Base-by-base conservation (phyloP, 2,888 invertebrate species). In the Dryocosmus kuriphilus region DNA sequence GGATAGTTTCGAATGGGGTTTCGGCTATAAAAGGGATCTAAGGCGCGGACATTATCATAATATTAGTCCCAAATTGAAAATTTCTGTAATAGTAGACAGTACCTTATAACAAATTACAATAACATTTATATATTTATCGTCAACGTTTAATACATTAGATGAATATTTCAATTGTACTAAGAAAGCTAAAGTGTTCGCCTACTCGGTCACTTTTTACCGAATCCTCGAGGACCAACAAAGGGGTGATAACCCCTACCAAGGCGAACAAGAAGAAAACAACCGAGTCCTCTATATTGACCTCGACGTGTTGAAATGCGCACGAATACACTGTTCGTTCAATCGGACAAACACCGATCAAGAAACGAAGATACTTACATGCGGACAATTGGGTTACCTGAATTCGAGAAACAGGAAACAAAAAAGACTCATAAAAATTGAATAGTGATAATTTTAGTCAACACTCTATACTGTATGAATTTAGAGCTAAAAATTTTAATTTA, bases 311-410 rank as follows among this genome's bases (percentile, higher is more conserved):
- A 76, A 80, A 51, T 80, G 71, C 83, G 82, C 82, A 82, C 82
- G 80, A 75, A 80, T 75, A 80, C 80, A 77, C 76, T 79, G 82
- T 74, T 79, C 77, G 77, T 76, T 82, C 81, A 77, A 80, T 81
- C 83, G 83, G 79, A 79, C 74, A 78, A 79, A 81, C 81, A 79
- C 77, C 79, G 80, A 82, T 82, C 82, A 82, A 82, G 81, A 67
- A 67, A 67, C 62, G 62, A n/a, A 63, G 62, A 63, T 63, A 63
- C 57, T 14, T 57, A 57, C 24, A 27, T 14, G 14, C 57, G 57
- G 62, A 32, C 67, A 67, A 67, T 67, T 67, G 67, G 27, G 27
- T 67, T 67, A 67, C 67, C 67, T 67, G 24, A 67, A 67, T 67
- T 41, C 41, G 3, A 67, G 41, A 46, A 41, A 7, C 27, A 67